A percentile compares a stretch with the other conserved stretches of the same genome.
These are phyloP conservation scores for Typhlichthys subterraneus DNA, from an alignment of 2,797 vertebrate species.

Conservation along the genomic window DNA sequence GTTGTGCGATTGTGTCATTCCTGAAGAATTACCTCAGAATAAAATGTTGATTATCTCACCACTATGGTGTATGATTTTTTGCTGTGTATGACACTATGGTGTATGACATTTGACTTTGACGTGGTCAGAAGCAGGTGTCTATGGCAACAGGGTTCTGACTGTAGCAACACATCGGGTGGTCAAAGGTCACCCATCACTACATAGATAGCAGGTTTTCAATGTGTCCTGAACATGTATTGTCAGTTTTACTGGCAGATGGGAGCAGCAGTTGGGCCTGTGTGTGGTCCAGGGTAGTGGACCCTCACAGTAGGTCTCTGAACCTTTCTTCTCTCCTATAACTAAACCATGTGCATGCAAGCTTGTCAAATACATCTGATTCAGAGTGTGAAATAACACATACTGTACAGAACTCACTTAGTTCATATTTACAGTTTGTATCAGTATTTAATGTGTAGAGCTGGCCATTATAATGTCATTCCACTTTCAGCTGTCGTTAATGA, in stretches of 20 bases:
- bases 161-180: conserved; percentile 51
- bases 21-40: no score
- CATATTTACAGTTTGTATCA: no score
- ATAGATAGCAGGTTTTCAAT: conserved; percentile 48
- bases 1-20: no score
- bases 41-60: no score
- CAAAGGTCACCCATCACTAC: conserved; percentile 55
- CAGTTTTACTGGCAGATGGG: conserved; percentile 44
- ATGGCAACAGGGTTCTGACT: conserved; percentile 39
- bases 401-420: no score
- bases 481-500: not conserved
- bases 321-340: no score
- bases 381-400: no score
- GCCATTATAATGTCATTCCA: not conserved
- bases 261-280: conserved; percentile 51
- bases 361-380: no score
- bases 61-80: no score
- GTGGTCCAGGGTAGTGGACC: conserved; percentile 52
- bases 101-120: not conserved
- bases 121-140: conserved; percentile 30
- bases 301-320: not conserved
- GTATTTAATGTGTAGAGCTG: not conserved
- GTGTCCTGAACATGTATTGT: conserved; percentile 48
- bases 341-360: no score
- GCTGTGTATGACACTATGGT: no score